Evolutionary conservation across 1,140 invertebrate species (phyloP).

Genomic region (Zaprionus ornatus): DNA sequence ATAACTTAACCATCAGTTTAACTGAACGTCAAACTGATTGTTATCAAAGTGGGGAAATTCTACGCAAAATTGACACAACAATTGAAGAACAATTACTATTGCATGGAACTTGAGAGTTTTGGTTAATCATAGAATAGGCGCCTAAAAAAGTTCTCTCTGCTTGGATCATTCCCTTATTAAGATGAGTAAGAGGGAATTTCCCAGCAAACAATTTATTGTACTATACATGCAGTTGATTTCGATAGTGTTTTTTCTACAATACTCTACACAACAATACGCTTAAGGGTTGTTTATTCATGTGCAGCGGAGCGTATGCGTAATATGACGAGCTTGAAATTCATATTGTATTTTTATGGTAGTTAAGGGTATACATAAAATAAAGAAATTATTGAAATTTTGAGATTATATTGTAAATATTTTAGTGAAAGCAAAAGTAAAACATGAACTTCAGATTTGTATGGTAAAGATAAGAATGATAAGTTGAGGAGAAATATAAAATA

Average conservation of each 20-base stretch:
- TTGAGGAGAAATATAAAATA: no score
- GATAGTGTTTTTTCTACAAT: not conserved
- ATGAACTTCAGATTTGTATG: no score
- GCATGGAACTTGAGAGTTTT: not conserved
- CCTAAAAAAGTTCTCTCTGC: not conserved
- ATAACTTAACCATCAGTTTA: not conserved
- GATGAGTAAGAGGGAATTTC: constrained; percentile 74
- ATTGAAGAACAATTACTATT: not conserved
- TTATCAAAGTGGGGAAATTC: not conserved
- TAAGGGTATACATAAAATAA: not conserved
- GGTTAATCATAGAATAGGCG: not conserved
- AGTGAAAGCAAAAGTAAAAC: no score
- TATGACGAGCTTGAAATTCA: not conserved
- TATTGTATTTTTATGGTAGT: not conserved
- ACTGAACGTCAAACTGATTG: not conserved
- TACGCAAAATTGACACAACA: not conserved
- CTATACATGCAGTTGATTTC: constrained; percentile 49
- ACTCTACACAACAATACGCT: not conserved
- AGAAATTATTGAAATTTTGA: not conserved
- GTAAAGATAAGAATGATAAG: no score
- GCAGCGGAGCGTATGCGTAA: constrained; percentile 10
- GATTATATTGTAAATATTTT: not conserved
- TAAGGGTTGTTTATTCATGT: not conserved
- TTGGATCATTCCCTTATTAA: no score
- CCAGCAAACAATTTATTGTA: constrained; percentile 39